A percentile compares a stretch with the other conserved stretches of the same genome.
Evolutionary conservation across 1,140 invertebrate species (phyloP).

Genomic region (Dendrolimus kikuchii): DNA sequence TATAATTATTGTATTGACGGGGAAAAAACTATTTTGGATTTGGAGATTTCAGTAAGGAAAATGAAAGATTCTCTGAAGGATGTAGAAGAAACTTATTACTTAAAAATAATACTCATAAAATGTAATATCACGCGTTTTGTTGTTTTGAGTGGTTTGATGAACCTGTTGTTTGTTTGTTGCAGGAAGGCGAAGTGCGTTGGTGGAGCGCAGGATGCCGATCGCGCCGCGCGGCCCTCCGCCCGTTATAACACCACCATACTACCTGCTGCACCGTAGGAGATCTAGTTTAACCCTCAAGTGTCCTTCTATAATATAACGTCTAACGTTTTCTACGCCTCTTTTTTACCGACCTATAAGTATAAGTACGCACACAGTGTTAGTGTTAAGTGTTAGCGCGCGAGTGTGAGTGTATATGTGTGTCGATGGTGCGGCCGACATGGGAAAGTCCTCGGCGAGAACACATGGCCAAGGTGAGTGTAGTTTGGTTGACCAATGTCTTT

Average conservation of each 20-base stretch:
- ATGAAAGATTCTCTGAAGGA: no score
- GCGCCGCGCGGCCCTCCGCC: slow-evolving; percentile 58
- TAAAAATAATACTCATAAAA: no score
- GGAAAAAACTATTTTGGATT: no score
- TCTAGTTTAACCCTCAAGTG: slow-evolving; percentile 57
- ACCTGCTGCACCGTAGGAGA: slow-evolving; percentile 55
- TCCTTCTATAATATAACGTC: slow-evolving; percentile 62
- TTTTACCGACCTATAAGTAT: slow-evolving; percentile 64
- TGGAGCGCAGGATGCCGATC: slow-evolving; percentile 61
- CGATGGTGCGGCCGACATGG: slow-evolving; percentile 71
- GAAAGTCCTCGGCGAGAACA: slow-evolving; percentile 73
- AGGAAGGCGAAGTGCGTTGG: slow-evolving; percentile 40
- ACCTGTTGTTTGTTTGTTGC: slow-evolving; percentile 32
- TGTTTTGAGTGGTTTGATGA: no score
- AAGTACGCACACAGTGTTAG: slow-evolving; percentile 49
- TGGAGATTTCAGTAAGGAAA: no score
- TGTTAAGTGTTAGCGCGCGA: slow-evolving; percentile 51
- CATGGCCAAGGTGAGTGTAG: slow-evolving; percentile 68
- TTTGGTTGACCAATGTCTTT: slow-evolving; percentile 9
- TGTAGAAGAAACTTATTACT: no score
- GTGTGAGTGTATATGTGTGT: slow-evolving; percentile 57
- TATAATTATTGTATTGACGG: no score
- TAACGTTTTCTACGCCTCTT: slow-evolving; percentile 66
- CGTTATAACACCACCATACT: slow-evolving; percentile 41
- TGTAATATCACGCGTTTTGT: no score